Evolutionary conservation across 1,140 invertebrate species (phyloP), one percentile per base, ranked within the genome.

Genomic region (Thrips palmi): DNA sequence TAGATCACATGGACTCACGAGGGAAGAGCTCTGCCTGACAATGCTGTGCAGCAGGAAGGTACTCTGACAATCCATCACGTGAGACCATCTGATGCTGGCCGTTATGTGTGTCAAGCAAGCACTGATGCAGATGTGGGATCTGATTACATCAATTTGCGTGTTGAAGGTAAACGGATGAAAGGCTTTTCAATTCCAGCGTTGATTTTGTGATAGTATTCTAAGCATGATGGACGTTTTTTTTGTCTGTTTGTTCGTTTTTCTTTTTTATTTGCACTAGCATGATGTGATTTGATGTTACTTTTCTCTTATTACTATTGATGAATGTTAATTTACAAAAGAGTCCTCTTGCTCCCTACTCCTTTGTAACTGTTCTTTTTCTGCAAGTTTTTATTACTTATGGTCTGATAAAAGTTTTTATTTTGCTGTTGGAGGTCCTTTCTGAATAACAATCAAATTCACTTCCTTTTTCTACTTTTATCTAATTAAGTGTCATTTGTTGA

Each of bases 71-170:
- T 70, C 29, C 40, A 47, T 4, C 51, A 55, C 20, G 55, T 63
- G 2, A 50, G 55, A 39, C 49, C 54, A 3, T 53, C 64, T 15
- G 70, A 75, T 50, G 55, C 58, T 19, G 72, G 68, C 10, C 44
- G 60, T 3, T 76, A 75, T 47, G 54, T 66, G 32, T 73, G 70
- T 47, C 61, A 60, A 25, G 64, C 62, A 3, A 48, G 45, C 22
- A 41, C 47, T 17, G 53, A 49, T 17, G 61, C 59, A 22, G 41
- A 36, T 5, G 49, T 52, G 11, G 59, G 47, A 12, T 53, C 57
- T 0, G 51, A 51, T 21, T 48, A 44, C 39, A 46, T 56, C 32
- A 46, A 55, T 23, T 44, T 55, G 0, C 40, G 33, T 8, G 52
- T 55, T 6, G 51, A 50, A 39, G 47, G 55, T 55, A 41, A 53